Percentiles rank a stretch among this genome's conserved stretches.
These are phyloP conservation scores for Diphyllodes magnificus DNA, from an alignment of 2,113 vertebrate genomes.

Conservation along the genomic window DNA sequence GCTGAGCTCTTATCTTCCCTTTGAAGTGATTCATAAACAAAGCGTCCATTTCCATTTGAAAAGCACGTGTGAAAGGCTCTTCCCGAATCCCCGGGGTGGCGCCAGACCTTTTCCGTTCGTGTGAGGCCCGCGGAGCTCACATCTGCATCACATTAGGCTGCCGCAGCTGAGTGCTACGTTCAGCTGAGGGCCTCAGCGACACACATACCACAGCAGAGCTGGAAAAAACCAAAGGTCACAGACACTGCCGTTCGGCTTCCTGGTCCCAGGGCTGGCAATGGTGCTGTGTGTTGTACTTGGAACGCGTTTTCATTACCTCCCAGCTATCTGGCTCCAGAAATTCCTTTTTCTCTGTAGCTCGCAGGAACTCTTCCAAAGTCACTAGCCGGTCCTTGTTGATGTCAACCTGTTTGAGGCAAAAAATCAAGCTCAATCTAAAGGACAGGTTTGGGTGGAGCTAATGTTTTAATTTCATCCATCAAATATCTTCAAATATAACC, in stretches of 20 bases:
- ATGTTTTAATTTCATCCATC: background rate
- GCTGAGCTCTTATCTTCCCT: background rate
- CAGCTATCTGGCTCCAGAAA: conserved; percentile 97
- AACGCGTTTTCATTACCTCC: conserved; percentile 79
- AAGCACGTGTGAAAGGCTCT: background rate
- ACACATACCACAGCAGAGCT: background rate
- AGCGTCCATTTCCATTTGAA: background rate
- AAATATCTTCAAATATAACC: background rate
- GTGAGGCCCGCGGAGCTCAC: background rate
- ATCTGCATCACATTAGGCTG: background rate
- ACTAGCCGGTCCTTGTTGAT: conserved; percentile 89
- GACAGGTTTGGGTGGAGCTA: background rate
- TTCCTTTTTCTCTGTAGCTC: conserved; percentile 91
- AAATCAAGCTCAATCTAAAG: background rate
- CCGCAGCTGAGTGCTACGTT: background rate
- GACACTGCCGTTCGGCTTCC: background rate
- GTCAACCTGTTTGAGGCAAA: conserved; percentile 81
- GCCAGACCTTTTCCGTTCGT: background rate
- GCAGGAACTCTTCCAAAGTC: conserved; percentile 89
- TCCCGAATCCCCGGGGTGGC: background rate
- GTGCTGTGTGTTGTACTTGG: background rate
- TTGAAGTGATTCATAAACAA: background rate
- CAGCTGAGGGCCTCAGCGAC: background rate
- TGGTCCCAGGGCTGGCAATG: background rate
- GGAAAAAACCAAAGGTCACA: background rate